These are phyloP conservation scores for Trimorus sp. DNA, from an alignment of 2,888 invertebrate species.

Conservation along the genomic window DNA sequence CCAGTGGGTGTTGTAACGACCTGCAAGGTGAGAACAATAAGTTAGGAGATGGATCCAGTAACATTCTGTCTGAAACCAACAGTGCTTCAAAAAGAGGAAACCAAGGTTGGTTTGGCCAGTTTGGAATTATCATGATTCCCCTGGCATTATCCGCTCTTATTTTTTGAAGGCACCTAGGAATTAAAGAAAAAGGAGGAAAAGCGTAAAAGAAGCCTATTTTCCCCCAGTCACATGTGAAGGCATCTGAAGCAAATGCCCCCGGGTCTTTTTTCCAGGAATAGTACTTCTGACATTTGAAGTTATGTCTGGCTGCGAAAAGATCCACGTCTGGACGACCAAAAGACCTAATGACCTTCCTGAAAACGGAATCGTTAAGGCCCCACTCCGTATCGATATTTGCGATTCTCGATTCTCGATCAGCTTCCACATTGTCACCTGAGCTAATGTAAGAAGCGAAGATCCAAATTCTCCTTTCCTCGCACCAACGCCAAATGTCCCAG, in stretches of 20 bases:
- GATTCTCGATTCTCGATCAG: neutral
- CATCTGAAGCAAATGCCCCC: neutral
- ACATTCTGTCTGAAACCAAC: neutral
- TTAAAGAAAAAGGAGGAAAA: constrained; percentile 57
- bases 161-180: constrained; percentile 24
- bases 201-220: neutral
- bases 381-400: constrained; percentile 19
- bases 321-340: constrained; percentile 42
- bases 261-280: constrained; percentile 64
- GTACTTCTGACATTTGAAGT: constrained; percentile 63
- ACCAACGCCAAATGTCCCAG: constrained; percentile 9
- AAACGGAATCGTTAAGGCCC: neutral
- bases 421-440: constrained; percentile 14
- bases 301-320: constrained; percentile 67
- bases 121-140: neutral
- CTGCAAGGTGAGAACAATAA: constrained; percentile 53
- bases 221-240: constrained; percentile 10
- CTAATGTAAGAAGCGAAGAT: constrained; percentile 3
- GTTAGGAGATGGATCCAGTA: constrained; percentile 18
- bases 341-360: neutral
- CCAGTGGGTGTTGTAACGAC: constrained; percentile 33
- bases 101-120: constrained; percentile 9
- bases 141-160: constrained; percentile 17
- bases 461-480: neutral
- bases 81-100: neutral